These are phyloP conservation scores for Germaria angustata DNA, from an alignment of 2,888 invertebrate species.

Conservation along the genomic window DNA sequence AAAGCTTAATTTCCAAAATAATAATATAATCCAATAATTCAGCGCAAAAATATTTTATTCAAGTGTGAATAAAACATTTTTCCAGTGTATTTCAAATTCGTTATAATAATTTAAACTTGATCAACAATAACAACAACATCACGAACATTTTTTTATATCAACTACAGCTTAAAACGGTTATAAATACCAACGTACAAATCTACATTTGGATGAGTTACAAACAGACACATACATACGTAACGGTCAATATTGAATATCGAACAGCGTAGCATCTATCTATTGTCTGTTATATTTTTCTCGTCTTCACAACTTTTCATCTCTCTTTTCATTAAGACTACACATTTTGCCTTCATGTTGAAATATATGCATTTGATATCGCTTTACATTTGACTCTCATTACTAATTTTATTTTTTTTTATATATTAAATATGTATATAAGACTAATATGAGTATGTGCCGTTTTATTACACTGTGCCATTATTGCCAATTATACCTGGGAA, in stretches of 20 bases:
- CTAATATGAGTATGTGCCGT: conserved; percentile 28
- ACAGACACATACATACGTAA: conserved; percentile 47
- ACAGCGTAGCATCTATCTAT: conserved; percentile 19
- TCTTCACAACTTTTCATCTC: conserved; percentile 16
- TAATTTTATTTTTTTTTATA: conserved; percentile 1
- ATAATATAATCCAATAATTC: background rate
- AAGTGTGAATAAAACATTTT: conserved; percentile 8
- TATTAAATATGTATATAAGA: background rate
- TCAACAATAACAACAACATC: conserved; percentile 35
- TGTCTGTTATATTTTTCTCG: background rate
- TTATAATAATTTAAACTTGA: background rate
- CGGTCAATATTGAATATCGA: conserved; percentile 63
- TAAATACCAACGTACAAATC: conserved; percentile 43
- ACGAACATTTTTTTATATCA: background rate
- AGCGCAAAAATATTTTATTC: background rate
- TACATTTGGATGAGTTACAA: conserved; percentile 15
- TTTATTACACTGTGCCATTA: background rate
- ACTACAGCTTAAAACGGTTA: conserved; percentile 50
- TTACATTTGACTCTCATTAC: background rate
- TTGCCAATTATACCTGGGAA: background rate
- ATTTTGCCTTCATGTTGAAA: conserved; percentile 44
- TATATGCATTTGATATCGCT: conserved; percentile 21
- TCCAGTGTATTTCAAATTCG: background rate
- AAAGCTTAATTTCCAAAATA: background rate
- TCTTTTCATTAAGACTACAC: conserved; percentile 17